Conservation (phyloP, 1,140 invertebrate genomes). For the Harpegnathos saltator region DNA sequence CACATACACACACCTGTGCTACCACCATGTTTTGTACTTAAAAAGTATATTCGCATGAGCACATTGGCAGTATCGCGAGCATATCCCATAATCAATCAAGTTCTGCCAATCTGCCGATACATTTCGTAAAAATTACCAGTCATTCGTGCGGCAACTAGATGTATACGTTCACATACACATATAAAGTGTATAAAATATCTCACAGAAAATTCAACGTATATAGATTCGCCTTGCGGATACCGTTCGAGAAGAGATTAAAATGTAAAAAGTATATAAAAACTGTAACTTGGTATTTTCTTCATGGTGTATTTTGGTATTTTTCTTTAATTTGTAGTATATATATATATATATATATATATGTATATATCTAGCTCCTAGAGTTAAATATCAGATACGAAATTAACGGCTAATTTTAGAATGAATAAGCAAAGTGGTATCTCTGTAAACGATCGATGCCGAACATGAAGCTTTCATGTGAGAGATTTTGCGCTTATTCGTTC, state of each 20-base stretch:
- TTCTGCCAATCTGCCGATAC: slow-evolving; percentile 25
- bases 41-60: slow-evolving; percentile 79
- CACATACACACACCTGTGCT: too few species aligned
- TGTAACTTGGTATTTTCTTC: slow-evolving; percentile 73
- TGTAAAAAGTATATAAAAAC: slow-evolving; percentile 80
- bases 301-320: slow-evolving; percentile 49
- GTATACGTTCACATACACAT: slow-evolving; percentile 57
- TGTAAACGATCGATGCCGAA: slow-evolving; percentile 56
- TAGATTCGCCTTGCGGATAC: slow-evolving; percentile 23
- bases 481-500: slow-evolving; percentile 40
- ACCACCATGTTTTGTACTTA: slow-evolving; percentile 81
- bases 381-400: slow-evolving; percentile 35
- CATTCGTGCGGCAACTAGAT: slow-evolving; percentile 75
- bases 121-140: slow-evolving; percentile 56
- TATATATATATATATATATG: too few species aligned
- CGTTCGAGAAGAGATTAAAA: slow-evolving; percentile 62
- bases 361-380: slow-evolving; percentile 20
- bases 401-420: slow-evolving; percentile 50
- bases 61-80: slow-evolving; percentile 75
- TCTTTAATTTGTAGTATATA: background rate
- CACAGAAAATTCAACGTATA: slow-evolving; percentile 59
- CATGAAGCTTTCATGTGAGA: slow-evolving; percentile 24
- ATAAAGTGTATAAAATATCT: slow-evolving; percentile 70
- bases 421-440: slow-evolving; percentile 42
- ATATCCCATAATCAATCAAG: slow-evolving; percentile 7